Percentiles rank a stretch among this genome's conserved stretches.
phyloP scores from a whole-genome alignment of 2,888 invertebrate genomes.

The Cylloceria caligata region DNA sequence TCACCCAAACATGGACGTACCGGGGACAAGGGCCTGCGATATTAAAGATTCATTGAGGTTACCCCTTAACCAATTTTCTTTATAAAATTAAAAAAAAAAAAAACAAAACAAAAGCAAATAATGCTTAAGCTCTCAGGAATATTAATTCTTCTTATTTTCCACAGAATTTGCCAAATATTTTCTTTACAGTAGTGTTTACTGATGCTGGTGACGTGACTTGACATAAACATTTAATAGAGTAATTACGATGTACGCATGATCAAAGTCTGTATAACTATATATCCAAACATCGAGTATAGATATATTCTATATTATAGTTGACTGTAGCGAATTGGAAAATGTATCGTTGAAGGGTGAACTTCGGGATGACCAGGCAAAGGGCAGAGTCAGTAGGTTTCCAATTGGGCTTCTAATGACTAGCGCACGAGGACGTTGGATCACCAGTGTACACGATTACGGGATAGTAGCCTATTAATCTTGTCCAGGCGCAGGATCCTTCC shows the following conservation, averaged over 20 bases:
- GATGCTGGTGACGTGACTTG: background rate
- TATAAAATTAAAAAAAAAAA: too few species aligned
- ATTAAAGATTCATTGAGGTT: too few species aligned
- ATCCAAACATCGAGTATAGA: background rate
- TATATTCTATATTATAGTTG: constrained; percentile 12
- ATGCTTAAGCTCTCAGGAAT: too few species aligned
- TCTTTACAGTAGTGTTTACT: background rate
- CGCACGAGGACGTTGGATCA: constrained; percentile 50
- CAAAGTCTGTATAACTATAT: too few species aligned
- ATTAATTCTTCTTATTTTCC: too few species aligned
- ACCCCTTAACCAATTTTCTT: too few species aligned
- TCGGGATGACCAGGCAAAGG: constrained; percentile 37
- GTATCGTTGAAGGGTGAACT: constrained; percentile 13
- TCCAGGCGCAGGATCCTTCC: constrained; percentile 55
- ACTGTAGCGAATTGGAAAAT: background rate
- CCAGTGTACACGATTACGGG: background rate
- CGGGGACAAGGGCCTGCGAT: too few species aligned
- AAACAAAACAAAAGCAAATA: too few species aligned
- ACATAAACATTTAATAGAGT: background rate
- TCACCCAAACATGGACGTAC: too few species aligned
- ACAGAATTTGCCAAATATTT: background rate
- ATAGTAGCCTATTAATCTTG: constrained; percentile 55
- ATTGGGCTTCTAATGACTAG: constrained; percentile 73
- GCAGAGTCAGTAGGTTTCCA: constrained; percentile 58
- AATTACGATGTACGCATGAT: background rate